These are phyloP conservation scores for Pyralis farinalis DNA, from an alignment of 2,888 invertebrate species.

Conservation along the genomic window DNA sequence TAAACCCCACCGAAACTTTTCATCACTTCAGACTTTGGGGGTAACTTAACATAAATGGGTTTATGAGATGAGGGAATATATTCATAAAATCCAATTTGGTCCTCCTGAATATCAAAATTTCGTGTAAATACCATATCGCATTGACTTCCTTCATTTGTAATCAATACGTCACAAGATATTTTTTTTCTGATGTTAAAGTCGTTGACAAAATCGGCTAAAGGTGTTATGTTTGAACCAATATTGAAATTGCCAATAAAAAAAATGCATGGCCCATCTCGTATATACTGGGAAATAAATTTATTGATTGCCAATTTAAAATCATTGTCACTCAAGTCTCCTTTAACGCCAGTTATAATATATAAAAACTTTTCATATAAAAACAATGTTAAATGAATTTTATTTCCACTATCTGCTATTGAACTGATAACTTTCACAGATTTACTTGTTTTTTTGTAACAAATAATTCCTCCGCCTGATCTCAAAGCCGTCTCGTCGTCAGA, in stretches of 20 bases:
- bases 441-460: constrained; percentile 3
- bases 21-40: neutral
- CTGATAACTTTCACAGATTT: neutral
- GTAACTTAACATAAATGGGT: constrained; percentile 10
- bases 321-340: constrained; percentile 5
- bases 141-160: neutral
- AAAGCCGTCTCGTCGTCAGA: neutral
- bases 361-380: constrained; percentile 7
- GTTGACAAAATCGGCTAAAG: neutral
- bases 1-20: neutral
- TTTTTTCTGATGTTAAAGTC: neutral
- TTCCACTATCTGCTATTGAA: neutral
- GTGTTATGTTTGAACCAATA: neutral
- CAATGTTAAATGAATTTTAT: constrained; percentile 5
- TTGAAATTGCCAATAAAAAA: neutral
- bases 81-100: constrained; percentile 10
- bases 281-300: neutral
- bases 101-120: constrained; percentile 4
- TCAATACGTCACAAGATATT: neutral
- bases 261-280: neutral
- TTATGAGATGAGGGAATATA: constrained; percentile 14
- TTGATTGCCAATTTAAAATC: neutral
- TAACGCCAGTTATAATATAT: constrained; percentile 9
- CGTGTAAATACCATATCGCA: constrained; percentile 7
- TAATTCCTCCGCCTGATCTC: constrained; percentile 2